Evolutionary conservation across 2,797 vertebrate species (phyloP).

Genomic region (Erpetoichthys calabaricus): DNA sequence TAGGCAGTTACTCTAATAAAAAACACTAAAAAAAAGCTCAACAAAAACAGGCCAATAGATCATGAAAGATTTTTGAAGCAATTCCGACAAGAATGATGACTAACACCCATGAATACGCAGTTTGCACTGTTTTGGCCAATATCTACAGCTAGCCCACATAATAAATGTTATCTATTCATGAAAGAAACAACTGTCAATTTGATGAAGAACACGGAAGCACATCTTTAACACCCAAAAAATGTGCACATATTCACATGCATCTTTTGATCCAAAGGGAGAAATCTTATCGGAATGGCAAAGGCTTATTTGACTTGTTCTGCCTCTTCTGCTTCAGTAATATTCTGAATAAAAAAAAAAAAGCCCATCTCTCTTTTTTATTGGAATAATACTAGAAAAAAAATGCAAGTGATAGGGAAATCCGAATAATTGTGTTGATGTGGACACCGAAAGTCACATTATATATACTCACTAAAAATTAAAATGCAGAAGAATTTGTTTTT

Average conservation of each 20-base stretch:
- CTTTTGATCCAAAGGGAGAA: slow-evolving; percentile 28
- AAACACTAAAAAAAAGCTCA: slow-evolving; percentile 18
- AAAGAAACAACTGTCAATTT: slow-evolving; percentile 69
- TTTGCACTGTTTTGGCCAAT: slow-evolving; percentile 52
- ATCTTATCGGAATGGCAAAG: slow-evolving; percentile 4
- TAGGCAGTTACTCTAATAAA: neutral
- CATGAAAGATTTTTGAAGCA: slow-evolving; percentile 45
- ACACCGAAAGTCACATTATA: too few species aligned
- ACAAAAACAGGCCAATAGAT: slow-evolving; percentile 63
- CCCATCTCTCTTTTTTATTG: too few species aligned
- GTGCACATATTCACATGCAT: slow-evolving; percentile 64
- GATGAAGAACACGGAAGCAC: slow-evolving; percentile 70
- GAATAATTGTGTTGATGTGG: too few species aligned
- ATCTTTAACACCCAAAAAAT: slow-evolving; percentile 60
- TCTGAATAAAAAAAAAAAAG: too few species aligned
- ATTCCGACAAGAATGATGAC: slow-evolving; percentile 57
- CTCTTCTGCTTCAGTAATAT: too few species aligned
- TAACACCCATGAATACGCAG: slow-evolving; percentile 43
- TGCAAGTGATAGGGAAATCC: too few species aligned
- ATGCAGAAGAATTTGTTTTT: too few species aligned
- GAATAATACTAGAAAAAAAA: too few species aligned
- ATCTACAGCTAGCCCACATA: slow-evolving; percentile 59
- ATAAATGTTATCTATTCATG: slow-evolving; percentile 64
- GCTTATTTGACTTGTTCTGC: slow-evolving; percentile 8
- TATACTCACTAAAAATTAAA: too few species aligned